Percentiles rank a stretch among this genome's conserved stretches.
Conservation (phyloP, 2,888 invertebrate species). For the Pogonocherus hispidulus region DNA sequence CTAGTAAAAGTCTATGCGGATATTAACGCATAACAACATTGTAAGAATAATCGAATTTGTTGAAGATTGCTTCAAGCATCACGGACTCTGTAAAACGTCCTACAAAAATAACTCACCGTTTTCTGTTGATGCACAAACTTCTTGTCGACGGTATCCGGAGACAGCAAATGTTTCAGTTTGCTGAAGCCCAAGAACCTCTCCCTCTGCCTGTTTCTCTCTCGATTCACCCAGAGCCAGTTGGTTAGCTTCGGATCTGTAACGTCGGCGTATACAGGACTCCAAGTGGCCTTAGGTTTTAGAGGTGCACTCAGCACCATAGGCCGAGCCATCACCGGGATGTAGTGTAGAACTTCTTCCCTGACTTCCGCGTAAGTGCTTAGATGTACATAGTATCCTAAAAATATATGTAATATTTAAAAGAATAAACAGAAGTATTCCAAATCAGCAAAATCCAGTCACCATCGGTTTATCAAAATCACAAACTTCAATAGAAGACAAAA, state of each 20-base stretch:
- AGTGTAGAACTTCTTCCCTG: constrained; percentile 94
- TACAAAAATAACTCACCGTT: constrained; percentile 65
- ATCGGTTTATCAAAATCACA: no score
- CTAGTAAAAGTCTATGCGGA: no score
- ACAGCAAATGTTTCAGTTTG: constrained; percentile 69
- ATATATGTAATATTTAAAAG: not conserved
- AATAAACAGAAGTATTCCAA: no score
- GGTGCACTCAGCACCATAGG: constrained; percentile 90
- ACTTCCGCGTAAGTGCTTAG: constrained; percentile 97
- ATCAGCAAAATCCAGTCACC: no score
- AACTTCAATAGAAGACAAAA: no score
- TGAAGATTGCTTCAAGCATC: no score
- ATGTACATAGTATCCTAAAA: constrained; percentile 91
- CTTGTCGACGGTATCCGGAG: constrained; percentile 77
- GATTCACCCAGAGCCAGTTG: constrained; percentile 90
- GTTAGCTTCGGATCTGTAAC: constrained; percentile 92
- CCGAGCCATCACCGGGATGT: constrained; percentile 96
- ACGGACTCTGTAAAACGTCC: no score
- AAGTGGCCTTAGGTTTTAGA: constrained; percentile 88
- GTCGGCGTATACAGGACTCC: constrained; percentile 98
- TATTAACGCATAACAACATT: no score
- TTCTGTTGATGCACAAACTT: constrained; percentile 72
- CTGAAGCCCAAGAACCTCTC: constrained; percentile 80
- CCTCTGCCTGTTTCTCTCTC: constrained; percentile 85
- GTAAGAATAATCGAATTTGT: no score